These are phyloP conservation scores for Elgaria multicarinata DNA, from an alignment of 2,113 vertebrate genomes.

Conservation along the genomic window DNA sequence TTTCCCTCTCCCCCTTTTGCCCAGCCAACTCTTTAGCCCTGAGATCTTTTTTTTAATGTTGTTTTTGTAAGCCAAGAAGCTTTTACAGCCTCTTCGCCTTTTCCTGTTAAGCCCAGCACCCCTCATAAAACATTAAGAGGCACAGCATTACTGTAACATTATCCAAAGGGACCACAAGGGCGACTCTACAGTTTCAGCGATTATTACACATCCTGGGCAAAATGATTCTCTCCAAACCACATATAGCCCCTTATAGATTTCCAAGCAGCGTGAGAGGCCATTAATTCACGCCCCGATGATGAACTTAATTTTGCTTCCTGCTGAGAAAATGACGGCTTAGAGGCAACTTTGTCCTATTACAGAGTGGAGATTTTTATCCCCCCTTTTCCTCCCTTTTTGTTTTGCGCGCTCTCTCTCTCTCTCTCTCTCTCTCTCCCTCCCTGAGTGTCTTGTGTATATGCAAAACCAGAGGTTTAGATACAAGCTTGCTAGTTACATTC, in stretches of 20 bases:
- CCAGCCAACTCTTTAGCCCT: conserved; percentile 30
- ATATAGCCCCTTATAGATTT: conserved; percentile 52
- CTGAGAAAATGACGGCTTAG: conserved; percentile 59
- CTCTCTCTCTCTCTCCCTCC: conserved; percentile 2
- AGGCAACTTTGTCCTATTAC: conserved; percentile 54
- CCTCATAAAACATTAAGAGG: conserved; percentile 59
- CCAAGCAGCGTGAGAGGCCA: conserved; percentile 60
- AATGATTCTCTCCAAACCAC: conserved; percentile 58
- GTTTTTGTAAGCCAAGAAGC: conserved; percentile 47
- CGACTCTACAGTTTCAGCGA: conserved; percentile 35
- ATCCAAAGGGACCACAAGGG: conserved; percentile 62
- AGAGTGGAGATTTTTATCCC: conserved; percentile 29
- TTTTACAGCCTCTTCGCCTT: conserved; percentile 61
- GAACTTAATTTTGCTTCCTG: conserved; percentile 68
- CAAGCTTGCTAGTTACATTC: conserved; percentile 16
- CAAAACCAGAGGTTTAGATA: neutral
- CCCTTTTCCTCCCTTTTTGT: conserved; percentile 24
- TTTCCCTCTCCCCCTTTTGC: neutral
- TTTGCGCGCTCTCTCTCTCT: too few species aligned
- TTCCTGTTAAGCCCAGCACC: conserved; percentile 52
- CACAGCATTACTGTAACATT: conserved; percentile 45
- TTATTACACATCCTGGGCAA: conserved; percentile 53
- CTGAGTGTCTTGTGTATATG: neutral
- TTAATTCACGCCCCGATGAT: conserved; percentile 69
- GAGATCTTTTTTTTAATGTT: conserved; percentile 7